These are phyloP conservation scores for Chrysomallon squamiferum DNA, from an alignment of 1,140 invertebrate species.

Conservation along the genomic window DNA sequence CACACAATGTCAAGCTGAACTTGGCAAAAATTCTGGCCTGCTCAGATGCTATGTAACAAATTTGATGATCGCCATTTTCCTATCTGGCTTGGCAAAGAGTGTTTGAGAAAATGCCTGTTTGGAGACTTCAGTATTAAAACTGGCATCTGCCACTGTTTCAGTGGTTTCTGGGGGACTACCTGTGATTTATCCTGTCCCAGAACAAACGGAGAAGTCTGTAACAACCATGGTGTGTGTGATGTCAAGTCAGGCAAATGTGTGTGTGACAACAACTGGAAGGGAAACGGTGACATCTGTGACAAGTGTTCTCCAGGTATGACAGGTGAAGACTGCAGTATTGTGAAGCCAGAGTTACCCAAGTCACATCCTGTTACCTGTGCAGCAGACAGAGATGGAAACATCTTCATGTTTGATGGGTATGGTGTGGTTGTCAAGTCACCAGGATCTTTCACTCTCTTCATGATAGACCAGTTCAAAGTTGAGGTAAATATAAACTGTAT, in stretches of 20 bases:
- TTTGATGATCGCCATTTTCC: too few species aligned
- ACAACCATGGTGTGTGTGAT: constrained; percentile 31
- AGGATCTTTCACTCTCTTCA: constrained; percentile 18
- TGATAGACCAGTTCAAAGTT: constrained; percentile 17
- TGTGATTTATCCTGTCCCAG: constrained; percentile 32
- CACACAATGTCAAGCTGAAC: constrained; percentile 16
- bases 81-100: too few species aligned
- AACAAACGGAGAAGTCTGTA: constrained; percentile 17
- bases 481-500: too few species aligned
- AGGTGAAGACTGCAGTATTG: constrained; percentile 26
- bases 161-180: constrained; percentile 24
- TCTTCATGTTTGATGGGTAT: constrained; percentile 19
- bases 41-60: constrained; percentile 19
- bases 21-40: constrained; percentile 3
- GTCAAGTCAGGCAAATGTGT: constrained; percentile 17
- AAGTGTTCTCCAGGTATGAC: constrained; percentile 24
- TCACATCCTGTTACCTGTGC: constrained; percentile 8
- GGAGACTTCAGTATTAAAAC: background rate
- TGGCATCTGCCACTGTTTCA: constrained; percentile 24
- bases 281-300: constrained; percentile 24
- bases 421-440: background rate
- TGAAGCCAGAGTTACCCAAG: constrained; percentile 10
- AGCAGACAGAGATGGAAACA: constrained; percentile 4
- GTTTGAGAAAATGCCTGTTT: too few species aligned
- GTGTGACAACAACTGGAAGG: constrained; percentile 30